Evolutionary conservation across 2,797 vertebrate species (phyloP), one percentile per base, ranked within the genome.

Genomic region (Novumbra hubbsi): DNA sequence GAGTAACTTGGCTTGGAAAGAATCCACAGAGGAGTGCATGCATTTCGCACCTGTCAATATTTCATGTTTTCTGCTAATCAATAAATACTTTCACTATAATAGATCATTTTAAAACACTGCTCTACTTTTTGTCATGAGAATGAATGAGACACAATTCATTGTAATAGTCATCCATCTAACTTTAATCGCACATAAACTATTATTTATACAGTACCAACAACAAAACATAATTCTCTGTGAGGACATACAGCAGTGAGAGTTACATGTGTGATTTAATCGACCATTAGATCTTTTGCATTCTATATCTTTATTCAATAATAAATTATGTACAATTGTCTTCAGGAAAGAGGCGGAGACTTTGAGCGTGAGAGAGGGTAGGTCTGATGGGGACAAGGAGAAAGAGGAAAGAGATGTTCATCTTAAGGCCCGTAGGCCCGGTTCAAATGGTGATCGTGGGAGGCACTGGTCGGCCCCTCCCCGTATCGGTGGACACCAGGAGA

Each of bases 241-340:
- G 76, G 85, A 72, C 64, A 45, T 19, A 7, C 73, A 75, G 41
- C 24, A 78, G 73, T 71, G 28, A 14, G 32, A 63, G 66, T 77
- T 57, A 79, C 64, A 80, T 19, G 73, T 64, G 70, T 27, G 16
- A 72, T 72, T 72, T 76, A 73, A 32, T 75, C 77, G 77, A 41
- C 70, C 80, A 69, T 19, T 60, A 76, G 77, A 70, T 77, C 60
- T 77, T 72, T 83, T 81, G 55, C 80, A 57, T 80, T 76, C 77
- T 77, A 64, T 77, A 64, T 75, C 73, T 79, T 81, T 71, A 86
- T 85, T 84, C 27, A 82, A 86, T 88, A 87, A 85, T 87, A 88
- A 87, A 88, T 89, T 85, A 89, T 90, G 50, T 92, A 89, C 86
- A 90, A 76, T 77, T 82, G 62, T 78, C 71, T 81, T 68, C 19